phyloP scores from a whole-genome alignment of 1,140 invertebrate species.

The Leptinotarsa lineolata region DNA sequence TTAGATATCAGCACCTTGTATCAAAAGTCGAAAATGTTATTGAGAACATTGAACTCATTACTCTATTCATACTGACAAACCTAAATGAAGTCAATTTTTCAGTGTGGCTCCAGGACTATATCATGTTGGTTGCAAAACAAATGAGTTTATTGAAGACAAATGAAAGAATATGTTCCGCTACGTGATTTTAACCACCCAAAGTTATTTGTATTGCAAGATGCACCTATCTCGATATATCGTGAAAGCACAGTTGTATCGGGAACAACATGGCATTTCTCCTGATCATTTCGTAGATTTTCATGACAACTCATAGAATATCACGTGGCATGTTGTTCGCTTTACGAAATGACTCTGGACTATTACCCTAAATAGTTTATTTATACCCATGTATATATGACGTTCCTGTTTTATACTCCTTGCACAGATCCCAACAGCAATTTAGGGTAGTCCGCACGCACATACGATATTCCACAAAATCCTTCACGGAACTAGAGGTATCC shows the following conservation, averaged over 20 bases:
- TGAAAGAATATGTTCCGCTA: neutral
- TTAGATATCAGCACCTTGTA: too few species aligned
- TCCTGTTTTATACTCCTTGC: slow-evolving; percentile 52
- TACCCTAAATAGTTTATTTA: slow-evolving; percentile 27
- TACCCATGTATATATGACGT: slow-evolving; percentile 47
- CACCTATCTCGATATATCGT: slow-evolving; percentile 3
- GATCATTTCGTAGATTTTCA: neutral
- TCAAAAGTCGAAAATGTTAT: too few species aligned
- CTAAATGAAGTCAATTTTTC: too few species aligned
- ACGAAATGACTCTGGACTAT: neutral
- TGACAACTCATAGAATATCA: too few species aligned
- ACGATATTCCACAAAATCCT: slow-evolving; percentile 20
- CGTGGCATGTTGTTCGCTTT: neutral
- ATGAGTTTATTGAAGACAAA: neutral
- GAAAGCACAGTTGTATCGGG: neutral
- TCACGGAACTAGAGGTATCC: slow-evolving; percentile 13
- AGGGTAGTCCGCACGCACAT: slow-evolving; percentile 46
- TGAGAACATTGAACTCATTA: too few species aligned
- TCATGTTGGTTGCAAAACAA: neutral
- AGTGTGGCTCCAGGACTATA: neutral
- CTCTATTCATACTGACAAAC: too few species aligned
- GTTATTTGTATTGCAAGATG: neutral
- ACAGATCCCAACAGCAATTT: slow-evolving; percentile 42
- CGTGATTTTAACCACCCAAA: neutral
- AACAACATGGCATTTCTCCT: neutral